Base-by-base conservation (phyloP, 2,797 vertebrate genomes). In the Vireo griseus region DNA sequence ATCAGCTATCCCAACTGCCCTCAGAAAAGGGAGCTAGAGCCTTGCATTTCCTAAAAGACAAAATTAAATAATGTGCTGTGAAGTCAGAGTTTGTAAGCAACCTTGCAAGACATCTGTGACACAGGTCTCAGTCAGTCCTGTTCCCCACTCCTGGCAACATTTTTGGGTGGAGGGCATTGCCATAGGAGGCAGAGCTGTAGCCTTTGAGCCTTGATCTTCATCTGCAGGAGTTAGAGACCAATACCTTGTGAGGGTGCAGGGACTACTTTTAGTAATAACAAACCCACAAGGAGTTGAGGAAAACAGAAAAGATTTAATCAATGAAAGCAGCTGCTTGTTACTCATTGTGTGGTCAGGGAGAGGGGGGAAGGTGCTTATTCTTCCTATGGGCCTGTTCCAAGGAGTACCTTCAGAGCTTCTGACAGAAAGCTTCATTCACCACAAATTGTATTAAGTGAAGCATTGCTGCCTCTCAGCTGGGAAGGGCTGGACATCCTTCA, bases 271-370 rank as follows among this genome's bases (percentile, higher is more conserved):
- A 44, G 29, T 48, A 66, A 10, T 44, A 52, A 45, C 4, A 79
- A 50, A 52, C 1, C 1, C 20, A 16, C 0, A 1, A 33, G 10
- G 22, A 42, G 3, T 0, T 61, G 33, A 82, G 68, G 50, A 82
- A 92, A 75, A 13, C 9, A 47, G 21, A 63, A 82, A 40, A 54
- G 16, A 59, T 22, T 52, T 79, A 63, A 63, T 71, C 21, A 45
- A 3, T 79, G 21, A 82, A 50, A 78, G 8, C 44, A 78, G 3
- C 22, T 78, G 17, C 16, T 57, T 25, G 39, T 40, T 40, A 44
- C 19, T 39, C 52, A 5, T 39, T 42, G 39, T 40, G 62, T 15
- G 19, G 21, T 63, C 62, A 68, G 19, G 22, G 21, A 55, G 44
- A 19, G 77, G 16, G 18, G 28, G 11, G 24, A 63, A 81, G 25